A percentile compares a stretch with the other conserved stretches of the same genome.
Evolutionary conservation across 2,888 invertebrate genomes (phyloP).

Genomic region (Tachina lurida): DNA sequence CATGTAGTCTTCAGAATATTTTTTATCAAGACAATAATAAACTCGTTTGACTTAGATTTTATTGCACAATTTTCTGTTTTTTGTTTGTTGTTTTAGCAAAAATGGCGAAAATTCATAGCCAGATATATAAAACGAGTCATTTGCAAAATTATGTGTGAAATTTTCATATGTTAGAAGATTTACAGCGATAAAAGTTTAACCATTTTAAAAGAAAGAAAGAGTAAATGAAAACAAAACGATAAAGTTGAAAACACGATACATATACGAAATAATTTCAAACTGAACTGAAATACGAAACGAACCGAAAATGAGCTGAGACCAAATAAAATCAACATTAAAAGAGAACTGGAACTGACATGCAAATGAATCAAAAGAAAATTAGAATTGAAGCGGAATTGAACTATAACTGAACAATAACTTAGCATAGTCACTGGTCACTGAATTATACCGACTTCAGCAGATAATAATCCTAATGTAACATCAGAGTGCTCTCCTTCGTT

Average conservation of each 20-base stretch:
- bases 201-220: neutral
- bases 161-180: constrained; percentile 5
- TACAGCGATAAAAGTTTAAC: neutral
- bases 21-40: constrained; percentile 53
- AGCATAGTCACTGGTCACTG: no score
- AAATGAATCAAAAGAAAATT: neutral
- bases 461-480: no score
- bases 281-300: neutral
- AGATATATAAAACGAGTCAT: neutral
- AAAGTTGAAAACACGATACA: no score
- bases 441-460: no score
- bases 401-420: neutral
- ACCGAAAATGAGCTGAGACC: neutral
- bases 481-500: no score
- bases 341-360: neutral
- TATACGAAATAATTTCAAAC: no score
- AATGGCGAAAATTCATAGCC: neutral
- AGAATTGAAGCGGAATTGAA: neutral
- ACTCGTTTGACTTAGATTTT: constrained; percentile 52
- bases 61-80: constrained; percentile 3
- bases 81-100: neutral
- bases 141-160: constrained; percentile 45
- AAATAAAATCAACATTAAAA: no score
- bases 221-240: no score
- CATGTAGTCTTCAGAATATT: constrained; percentile 25